These are phyloP conservation scores for Lochmaea crataegi DNA, from an alignment of 2,888 invertebrate species.

Conservation along the genomic window DNA sequence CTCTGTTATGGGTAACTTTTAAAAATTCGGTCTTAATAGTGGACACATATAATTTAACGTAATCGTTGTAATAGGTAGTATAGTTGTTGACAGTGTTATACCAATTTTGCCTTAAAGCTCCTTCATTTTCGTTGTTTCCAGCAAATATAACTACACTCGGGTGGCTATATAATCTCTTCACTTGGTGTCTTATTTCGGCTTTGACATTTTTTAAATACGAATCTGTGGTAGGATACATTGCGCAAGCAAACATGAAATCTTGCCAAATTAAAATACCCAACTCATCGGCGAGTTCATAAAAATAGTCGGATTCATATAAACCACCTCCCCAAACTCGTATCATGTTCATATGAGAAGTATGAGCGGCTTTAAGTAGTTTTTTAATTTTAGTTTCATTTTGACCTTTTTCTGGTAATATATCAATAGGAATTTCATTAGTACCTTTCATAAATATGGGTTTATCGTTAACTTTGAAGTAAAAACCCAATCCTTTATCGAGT, in stretches of 20 bases:
- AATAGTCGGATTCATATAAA: constrained; percentile 89
- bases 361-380: constrained; percentile 75
- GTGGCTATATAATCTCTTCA: constrained; percentile 84
- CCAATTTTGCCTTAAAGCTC: constrained; percentile 87
- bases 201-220: constrained; percentile 68
- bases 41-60: constrained; percentile 83
- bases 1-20: constrained; percentile 72
- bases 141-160: constrained; percentile 90
- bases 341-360: constrained; percentile 89
- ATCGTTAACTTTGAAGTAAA: constrained; percentile 89
- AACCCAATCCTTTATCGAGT: constrained; percentile 73
- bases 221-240: constrained; percentile 86
- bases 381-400: constrained; percentile 70
- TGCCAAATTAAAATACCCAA: constrained; percentile 96
- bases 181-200: constrained; percentile 83
- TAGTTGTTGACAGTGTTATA: constrained; percentile 54
- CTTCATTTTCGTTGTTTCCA: constrained; percentile 97
- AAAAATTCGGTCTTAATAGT: constrained; percentile 76
- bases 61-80: constrained; percentile 71
- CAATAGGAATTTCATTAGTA: constrained; percentile 92
- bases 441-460: constrained; percentile 93
- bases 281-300: constrained; percentile 89
- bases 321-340: constrained; percentile 98
- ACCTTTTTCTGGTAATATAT: constrained; percentile 83
- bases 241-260: constrained; percentile 96